These are phyloP conservation scores for Julus scandinavius DNA, from an alignment of 2,888 invertebrate species.

Conservation along the genomic window DNA sequence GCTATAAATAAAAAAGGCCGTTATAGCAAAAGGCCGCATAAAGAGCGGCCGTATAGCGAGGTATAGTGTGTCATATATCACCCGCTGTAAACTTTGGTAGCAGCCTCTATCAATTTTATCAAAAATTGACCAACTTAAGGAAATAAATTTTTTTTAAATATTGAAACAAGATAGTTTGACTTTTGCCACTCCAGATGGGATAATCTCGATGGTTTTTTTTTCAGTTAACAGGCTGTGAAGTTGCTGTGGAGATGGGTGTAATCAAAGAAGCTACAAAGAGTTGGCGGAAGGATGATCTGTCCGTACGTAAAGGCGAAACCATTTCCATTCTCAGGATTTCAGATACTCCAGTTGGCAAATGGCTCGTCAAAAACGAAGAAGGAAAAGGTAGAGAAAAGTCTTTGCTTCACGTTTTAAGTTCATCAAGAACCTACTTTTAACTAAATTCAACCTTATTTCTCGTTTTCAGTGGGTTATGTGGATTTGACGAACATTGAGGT, in stretches of 20 bases:
- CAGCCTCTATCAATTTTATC: no score
- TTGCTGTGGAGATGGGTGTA: conserved; percentile 46
- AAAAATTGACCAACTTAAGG: no score
- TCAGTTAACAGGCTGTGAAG: conserved; percentile 50
- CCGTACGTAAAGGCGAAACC: conserved; percentile 49
- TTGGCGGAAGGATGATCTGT: conserved; percentile 45
- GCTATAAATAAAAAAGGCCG: no score
- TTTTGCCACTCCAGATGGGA: no score
- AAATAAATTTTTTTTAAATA: no score
- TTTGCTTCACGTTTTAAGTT: neutral
- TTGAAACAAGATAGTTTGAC: no score
- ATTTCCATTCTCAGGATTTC: conserved; percentile 54
- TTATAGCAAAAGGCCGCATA: no score
- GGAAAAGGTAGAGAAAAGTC: conserved; percentile 48
- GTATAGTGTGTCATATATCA: no score
- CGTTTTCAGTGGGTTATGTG: conserved; percentile 58
- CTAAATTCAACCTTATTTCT: neutral
- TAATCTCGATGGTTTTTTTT: conserved; percentile 14
- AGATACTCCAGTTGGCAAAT: conserved; percentile 56
- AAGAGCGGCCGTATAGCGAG: no score
- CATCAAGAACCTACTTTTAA: neutral
- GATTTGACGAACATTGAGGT: conserved; percentile 57
- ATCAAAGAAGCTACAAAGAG: conserved; percentile 51
- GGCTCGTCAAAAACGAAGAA: conserved; percentile 55
- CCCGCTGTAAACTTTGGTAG: no score